Base-by-base conservation (phyloP, 2,113 vertebrate species). In the Gadus macrocephalus region DNA sequence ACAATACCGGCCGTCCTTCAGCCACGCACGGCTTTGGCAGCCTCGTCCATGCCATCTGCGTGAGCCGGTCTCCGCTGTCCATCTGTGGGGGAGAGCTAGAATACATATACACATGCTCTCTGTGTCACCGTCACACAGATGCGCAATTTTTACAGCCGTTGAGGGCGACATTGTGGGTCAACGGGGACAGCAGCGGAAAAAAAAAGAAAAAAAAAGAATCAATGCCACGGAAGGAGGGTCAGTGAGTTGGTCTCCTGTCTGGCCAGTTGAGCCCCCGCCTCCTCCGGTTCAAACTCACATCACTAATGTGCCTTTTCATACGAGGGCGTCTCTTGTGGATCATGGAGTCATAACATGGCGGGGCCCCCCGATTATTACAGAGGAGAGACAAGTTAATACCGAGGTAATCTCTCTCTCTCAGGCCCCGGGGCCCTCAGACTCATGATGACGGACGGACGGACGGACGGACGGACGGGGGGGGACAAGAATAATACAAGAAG, bases 311-410 rank as follows among this genome's bases (percentile, higher is more conserved):
- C 78, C 42, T 61, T 64, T 75, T 77, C 58, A 66, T 27, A 49
- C 74, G 73, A 75, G 73, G 73, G 67, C 16, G 76, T 76, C 70
- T 78, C 25, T n/a, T 49, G 74, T 66, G 85, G 82, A 56, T 84
- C 42, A 81, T 75, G 8, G 74, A 79, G 66, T 80, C 65, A 84
- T 85, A 79, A 88, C 85, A 72, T 68, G 72, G 15, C 59, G 72
- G 73, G 78, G 70, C 61, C 42, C 42, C 42, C 42, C 2, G 81
- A 80, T 88, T 86, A 28, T 85, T 77, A 9, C 69, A 84, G 78
- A 75, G 79, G 77, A 66, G 66, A 17, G 35, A 73, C 65, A 69
- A 31, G n/a, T 58, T 58, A 16, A 58, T 17, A 58, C n/a, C n/a
- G 55, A 58, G 55, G n/a, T 58, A 31, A 31, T 49, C 59, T 49